Base-by-base conservation (phyloP, 2,797 vertebrate species). In the Gallinago solitaria region DNA sequence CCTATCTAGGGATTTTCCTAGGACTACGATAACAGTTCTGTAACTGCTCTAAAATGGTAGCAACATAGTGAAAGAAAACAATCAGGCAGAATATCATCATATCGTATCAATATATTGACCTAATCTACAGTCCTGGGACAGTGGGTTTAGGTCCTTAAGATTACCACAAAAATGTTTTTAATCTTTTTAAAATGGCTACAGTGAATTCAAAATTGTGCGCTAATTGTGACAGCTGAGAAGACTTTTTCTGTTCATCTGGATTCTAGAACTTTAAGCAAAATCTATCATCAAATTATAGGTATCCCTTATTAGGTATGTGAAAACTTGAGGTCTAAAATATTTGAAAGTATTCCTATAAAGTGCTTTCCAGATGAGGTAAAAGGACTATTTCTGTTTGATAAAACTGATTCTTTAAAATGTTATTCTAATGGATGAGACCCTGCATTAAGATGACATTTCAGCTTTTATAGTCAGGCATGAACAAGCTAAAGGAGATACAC, bases 361-460 rank as follows among this genome's bases (percentile, higher is more conserved):
- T 37, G 35, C 64, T 92, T 25, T 74, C 48, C 19, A 70, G 19
- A 33, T 83, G n/a, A 87, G 9, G n/a, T 50, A 53, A 71, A 60
- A 67, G 2, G 19, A 78, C 27, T 92, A n/a, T 45, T 83, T 94
- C 54, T 86, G 9, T 73, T 95, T 74, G 48, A 91, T 8, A 70
- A 73, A 91, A 87, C 1, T 12, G 23, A 68, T 91, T 78, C 43
- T 90, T 84, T 89, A 64, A 84, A 88, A 75, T 69, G 12, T 48
- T 90, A 47, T 59, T 79, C 37, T 84, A 95, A 81, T 32, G 39
- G 71, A 93, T 90, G 64, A 90, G 53, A 65, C 32, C 15, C 32
- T 81, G 45, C 53, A 91, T 78, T 86, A 74, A 95, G 96, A 93
- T 74, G 51, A 64, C 63, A 81, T 88, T 87, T 82, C 73, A 67